Conservation (phyloP, 2,888 invertebrate species). For the Horisme vitalbata region DNA sequence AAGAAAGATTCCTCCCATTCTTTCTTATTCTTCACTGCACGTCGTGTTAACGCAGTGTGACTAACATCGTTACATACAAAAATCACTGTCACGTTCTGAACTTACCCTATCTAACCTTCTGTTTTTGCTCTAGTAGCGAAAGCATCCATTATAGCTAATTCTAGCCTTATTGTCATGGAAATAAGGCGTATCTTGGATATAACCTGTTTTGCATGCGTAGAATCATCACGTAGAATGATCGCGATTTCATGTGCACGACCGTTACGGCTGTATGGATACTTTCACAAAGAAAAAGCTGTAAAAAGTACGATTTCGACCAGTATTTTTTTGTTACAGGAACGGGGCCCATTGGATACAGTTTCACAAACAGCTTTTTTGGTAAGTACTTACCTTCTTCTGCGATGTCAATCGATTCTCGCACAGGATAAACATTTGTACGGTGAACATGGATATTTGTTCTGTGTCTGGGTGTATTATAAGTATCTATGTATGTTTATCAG, state of each 20-base stretch:
- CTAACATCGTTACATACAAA: slow-evolving; percentile 11
- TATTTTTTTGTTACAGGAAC: slow-evolving; percentile 24
- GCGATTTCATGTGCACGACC: slow-evolving; percentile 46
- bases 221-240: slow-evolving; percentile 45
- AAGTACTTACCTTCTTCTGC: not conserved
- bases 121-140: slow-evolving; percentile 14
- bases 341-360: slow-evolving; percentile 1
- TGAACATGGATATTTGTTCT: too few species aligned
- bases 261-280: slow-evolving; percentile 45
- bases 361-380: slow-evolving; percentile 5
- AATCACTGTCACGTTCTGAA: slow-evolving; percentile 22
- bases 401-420: not conserved
- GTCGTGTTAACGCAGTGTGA: slow-evolving; percentile 3
- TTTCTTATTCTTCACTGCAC: slow-evolving; percentile 1
- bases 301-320: not conserved
- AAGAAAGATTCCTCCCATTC: too few species aligned
- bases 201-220: slow-evolving; percentile 38
- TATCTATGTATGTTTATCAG: too few species aligned
- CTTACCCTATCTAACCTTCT: slow-evolving; percentile 15
- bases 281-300: slow-evolving; percentile 45
- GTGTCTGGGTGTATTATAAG: too few species aligned
- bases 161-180: slow-evolving; percentile 8
- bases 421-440: too few species aligned
- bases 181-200: slow-evolving; percentile 11
- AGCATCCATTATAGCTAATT: not conserved